Evolutionary conservation across 1,140 invertebrate species (phyloP), one percentile per base, ranked within the genome.

Genomic region (Drosophila fuyamai): DNA sequence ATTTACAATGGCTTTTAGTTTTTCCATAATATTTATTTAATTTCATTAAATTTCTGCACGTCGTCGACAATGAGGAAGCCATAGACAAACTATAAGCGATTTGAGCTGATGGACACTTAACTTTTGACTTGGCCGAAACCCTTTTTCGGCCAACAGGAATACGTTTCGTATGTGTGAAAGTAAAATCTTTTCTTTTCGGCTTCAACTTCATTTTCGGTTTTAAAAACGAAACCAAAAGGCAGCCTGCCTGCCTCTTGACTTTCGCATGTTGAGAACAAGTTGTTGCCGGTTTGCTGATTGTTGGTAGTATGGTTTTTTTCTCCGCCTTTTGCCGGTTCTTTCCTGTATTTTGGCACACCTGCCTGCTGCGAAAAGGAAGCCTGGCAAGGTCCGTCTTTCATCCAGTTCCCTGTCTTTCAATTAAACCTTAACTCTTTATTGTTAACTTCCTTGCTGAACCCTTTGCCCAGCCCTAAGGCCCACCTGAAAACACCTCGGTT

Each of bases 1-100:
- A 35, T 48, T 67, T 59, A 56, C 78, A 72, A 44, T 43, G 59
- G 43, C 60, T 35, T 44, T 47, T 60, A 38, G 56, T 44, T 72
- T 73, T 68, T 60, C 74, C 70, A 76, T 86, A 88, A 88, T 79
- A 88, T 86, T 86, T 88, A 83, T 88, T 86, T 88, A 88, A 86
- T 88, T 86, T 86, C 83, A 88, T 86, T 86, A 88, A 86, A 88
- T 86, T 71, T 86, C 62, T 65, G 76, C 83, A 86, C 83, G 83
- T 86, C 76, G 61, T 12, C 43, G 35, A 16, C 83, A 83, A 86
- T 86, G 71, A 88, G 83, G 83, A 86, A 86, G 83, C 79, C 76
- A 61, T 59, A 71, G 76, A 85, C 79, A 66, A 80, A 60, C 71
- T 59, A 53, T 51, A 59, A 74, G 66, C 78, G 67, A 70, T 75